Evolutionary conservation across 2,113 vertebrate genomes (phyloP).

Genomic region (Ceyx cyanopectus): DNA sequence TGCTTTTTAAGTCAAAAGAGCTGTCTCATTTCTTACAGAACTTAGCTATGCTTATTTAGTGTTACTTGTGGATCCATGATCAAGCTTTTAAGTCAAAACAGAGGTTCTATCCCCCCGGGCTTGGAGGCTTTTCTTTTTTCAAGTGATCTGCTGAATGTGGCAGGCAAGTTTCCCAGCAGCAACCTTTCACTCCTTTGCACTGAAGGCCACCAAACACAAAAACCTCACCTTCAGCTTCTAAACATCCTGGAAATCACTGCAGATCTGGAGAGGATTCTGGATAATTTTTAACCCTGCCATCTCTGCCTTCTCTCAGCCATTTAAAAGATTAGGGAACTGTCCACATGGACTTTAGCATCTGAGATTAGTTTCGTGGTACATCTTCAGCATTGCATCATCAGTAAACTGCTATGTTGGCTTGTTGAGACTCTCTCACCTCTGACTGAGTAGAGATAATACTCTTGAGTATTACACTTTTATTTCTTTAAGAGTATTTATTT

Average conservation of each 20-base stretch:
- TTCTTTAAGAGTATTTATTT: not conserved
- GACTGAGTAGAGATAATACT: no score
- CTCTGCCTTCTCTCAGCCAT: not conserved
- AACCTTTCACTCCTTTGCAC: not conserved
- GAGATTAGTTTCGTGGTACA: not conserved
- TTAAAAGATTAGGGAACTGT: not conserved
- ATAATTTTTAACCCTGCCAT: conserved; percentile 38
- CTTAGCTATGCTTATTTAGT: not conserved
- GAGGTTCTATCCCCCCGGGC: not conserved
- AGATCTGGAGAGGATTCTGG: not conserved
- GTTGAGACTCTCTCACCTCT: not conserved
- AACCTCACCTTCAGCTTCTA: not conserved
- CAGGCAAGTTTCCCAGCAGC: not conserved
- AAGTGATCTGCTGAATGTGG: not conserved
- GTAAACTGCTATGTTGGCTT: not conserved
- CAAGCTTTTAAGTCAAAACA: not conserved
- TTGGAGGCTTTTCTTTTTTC: not conserved
- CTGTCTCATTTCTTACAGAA: not conserved
- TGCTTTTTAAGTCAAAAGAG: not conserved
- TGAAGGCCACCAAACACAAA: not conserved
- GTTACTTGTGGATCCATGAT: not conserved
- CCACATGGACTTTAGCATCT: not conserved
- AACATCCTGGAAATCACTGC: not conserved
- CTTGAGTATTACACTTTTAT: not conserved
- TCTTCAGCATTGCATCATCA: not conserved